Evolutionary conservation across 2,797 vertebrate genomes (phyloP).

Genomic region (Esox masquinongy): DNA sequence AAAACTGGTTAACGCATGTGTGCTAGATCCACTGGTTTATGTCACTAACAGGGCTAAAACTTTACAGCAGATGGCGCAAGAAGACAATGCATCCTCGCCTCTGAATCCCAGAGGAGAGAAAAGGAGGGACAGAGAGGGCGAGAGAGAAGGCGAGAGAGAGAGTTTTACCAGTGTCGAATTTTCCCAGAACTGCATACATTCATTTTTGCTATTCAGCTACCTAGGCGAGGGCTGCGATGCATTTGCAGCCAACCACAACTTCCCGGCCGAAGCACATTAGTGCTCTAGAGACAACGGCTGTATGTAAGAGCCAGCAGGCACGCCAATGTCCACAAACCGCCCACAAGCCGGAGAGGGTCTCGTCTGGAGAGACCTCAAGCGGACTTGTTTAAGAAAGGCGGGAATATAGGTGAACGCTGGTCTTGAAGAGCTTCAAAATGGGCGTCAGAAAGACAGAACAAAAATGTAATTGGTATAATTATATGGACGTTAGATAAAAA

Average conservation of each 20-base stretch:
- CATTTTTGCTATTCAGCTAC: slow-evolving; percentile 40
- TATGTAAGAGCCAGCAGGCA: slow-evolving; percentile 41
- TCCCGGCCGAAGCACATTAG: slow-evolving; percentile 28
- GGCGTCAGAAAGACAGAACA: slow-evolving; percentile 17
- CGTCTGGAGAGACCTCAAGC: slow-evolving; percentile 42
- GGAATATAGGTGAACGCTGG: slow-evolving; percentile 26
- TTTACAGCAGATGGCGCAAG: not conserved
- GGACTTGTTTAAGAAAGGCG: slow-evolving; percentile 40
- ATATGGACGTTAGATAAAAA: slow-evolving; percentile 8
- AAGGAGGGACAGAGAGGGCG: not conserved
- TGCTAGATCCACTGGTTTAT: not conserved
- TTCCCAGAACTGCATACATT: slow-evolving; percentile 20
- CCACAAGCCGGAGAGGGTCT: slow-evolving; percentile 43
- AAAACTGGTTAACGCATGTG: not conserved
- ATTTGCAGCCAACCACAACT: slow-evolving; percentile 43
- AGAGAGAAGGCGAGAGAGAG: not conserved
- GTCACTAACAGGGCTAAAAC: not conserved
- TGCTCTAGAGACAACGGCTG: slow-evolving; percentile 22
- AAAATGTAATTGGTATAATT: slow-evolving; percentile 1
- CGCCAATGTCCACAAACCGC: slow-evolving; percentile 46
- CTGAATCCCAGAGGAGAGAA: not conserved
- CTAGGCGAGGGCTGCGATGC: slow-evolving; percentile 29
- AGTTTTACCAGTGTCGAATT: not conserved
- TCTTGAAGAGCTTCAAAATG: slow-evolving; percentile 27
- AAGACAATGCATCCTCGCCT: not conserved